Percentiles rank a stretch among this genome's conserved stretches.
These are phyloP conservation scores for Trachurus trachurus DNA, from an alignment of 2,797 vertebrate genomes.

Conservation along the genomic window DNA sequence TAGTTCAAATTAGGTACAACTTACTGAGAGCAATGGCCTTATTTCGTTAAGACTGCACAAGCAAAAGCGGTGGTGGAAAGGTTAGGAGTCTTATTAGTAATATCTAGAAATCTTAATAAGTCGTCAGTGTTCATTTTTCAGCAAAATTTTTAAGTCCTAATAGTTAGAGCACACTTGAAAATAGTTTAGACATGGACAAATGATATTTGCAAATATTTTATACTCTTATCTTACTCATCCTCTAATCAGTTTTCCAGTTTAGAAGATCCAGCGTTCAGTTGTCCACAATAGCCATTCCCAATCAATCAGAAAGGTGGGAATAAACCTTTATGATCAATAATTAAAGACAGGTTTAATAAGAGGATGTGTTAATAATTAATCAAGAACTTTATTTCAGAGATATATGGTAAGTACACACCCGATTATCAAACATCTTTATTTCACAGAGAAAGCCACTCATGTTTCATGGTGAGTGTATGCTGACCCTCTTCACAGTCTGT, in stretches of 20 bases:
- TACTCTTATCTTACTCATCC: not conserved
- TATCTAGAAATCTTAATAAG: slow-evolving; percentile 39
- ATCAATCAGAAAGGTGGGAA: not conserved
- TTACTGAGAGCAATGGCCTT: slow-evolving; percentile 48
- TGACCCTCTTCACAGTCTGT: slow-evolving; percentile 38
- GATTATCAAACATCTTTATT: slow-evolving; percentile 23
- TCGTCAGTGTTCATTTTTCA: slow-evolving; percentile 21
- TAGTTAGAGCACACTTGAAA: not conserved
- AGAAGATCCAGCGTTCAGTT: not conserved
- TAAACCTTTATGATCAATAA: not conserved
- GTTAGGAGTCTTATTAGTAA: slow-evolving; percentile 53
- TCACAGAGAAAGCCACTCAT: slow-evolving; percentile 34
- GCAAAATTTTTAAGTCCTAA: slow-evolving; percentile 10
- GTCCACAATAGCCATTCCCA: not conserved
- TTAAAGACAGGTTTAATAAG: not conserved
- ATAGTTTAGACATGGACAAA: not conserved
- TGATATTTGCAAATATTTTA: not conserved
- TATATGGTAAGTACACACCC: not conserved
- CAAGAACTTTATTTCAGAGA: slow-evolving; percentile 12
- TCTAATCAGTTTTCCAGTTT: not conserved
- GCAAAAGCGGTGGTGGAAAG: slow-evolving; percentile 38
- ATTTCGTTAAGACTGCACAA: slow-evolving; percentile 42
- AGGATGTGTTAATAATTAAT: not conserved
- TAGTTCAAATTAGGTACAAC: slow-evolving; percentile 43
- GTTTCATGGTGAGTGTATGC: slow-evolving; percentile 20